phyloP scores from a whole-genome alignment of 2,888 invertebrate species.

The Drosophila neoperkinsi region DNA sequence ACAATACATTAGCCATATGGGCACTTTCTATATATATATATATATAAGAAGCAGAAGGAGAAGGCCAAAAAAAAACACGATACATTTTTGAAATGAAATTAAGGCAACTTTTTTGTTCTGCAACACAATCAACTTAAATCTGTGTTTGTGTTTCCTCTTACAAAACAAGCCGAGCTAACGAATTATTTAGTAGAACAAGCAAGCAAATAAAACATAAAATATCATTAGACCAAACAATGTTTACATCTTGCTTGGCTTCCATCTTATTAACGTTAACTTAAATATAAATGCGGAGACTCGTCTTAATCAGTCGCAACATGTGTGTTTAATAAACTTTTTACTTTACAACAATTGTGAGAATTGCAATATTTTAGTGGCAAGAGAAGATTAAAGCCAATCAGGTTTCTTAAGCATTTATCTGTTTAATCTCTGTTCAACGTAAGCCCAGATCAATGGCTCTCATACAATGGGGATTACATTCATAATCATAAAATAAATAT shows the following conservation, averaged over 20 bases:
- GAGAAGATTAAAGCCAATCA: neutral
- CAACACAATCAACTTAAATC: conserved; percentile 11
- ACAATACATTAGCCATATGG: conserved; percentile 32
- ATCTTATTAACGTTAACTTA: neutral
- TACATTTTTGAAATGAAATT: conserved; percentile 27
- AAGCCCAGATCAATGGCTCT: neutral
- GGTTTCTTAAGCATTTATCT: neutral
- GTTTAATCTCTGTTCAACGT: neutral
- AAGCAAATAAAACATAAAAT: neutral
- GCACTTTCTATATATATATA: conserved; percentile 1
- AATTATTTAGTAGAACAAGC: neutral
- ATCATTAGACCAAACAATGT: neutral
- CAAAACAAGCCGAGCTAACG: neutral
- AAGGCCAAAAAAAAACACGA: neutral
- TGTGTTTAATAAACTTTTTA: neutral
- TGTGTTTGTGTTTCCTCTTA: neutral
- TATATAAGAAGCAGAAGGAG: neutral
- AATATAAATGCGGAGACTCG: neutral
- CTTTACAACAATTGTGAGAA: neutral
- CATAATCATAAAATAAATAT: conserved; percentile 35
- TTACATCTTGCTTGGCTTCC: no score
- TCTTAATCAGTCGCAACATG: no score
- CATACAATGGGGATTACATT: neutral
- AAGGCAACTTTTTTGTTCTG: conserved; percentile 27
- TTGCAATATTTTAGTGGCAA: neutral